Evolutionary conservation across 2,113 vertebrate genomes (phyloP).

Genomic region (Hippolais icterina): DNA sequence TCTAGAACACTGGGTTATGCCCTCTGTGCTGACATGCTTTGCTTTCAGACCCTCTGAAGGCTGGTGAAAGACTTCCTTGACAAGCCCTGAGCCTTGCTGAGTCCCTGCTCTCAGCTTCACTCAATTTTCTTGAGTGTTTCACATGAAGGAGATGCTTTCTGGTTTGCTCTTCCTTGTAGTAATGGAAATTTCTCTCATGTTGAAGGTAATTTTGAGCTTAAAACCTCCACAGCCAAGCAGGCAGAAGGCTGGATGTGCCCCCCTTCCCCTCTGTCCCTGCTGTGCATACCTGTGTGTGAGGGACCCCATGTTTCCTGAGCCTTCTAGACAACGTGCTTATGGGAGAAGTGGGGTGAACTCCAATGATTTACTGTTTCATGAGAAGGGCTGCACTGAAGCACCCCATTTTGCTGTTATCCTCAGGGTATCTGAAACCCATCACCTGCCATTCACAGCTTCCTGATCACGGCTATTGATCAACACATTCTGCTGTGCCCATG

Average conservation of each 20-base stretch:
- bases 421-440: neutral
- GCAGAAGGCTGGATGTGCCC: neutral
- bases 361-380: neutral
- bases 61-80: neutral
- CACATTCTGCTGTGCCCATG: neutral
- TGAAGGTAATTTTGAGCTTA: neutral
- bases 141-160: neutral
- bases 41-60: neutral
- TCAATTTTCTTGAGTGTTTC: neutral
- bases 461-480: neutral
- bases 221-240: neutral
- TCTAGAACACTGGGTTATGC: neutral
- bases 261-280: neutral
- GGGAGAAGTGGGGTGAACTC: neutral
- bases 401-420: neutral
- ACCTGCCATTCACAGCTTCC: neutral
- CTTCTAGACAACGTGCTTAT: neutral
- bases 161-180: neutral
- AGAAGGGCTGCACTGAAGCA: neutral
- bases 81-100: neutral
- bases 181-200: neutral
- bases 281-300: neutral
- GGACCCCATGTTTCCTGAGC: neutral
- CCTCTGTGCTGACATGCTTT: neutral
- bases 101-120: neutral